Percentiles rank a stretch among this genome's conserved stretches.
These are phyloP conservation scores for Furnarius figulus DNA, from an alignment of 2,113 vertebrate genomes.

Conservation along the genomic window DNA sequence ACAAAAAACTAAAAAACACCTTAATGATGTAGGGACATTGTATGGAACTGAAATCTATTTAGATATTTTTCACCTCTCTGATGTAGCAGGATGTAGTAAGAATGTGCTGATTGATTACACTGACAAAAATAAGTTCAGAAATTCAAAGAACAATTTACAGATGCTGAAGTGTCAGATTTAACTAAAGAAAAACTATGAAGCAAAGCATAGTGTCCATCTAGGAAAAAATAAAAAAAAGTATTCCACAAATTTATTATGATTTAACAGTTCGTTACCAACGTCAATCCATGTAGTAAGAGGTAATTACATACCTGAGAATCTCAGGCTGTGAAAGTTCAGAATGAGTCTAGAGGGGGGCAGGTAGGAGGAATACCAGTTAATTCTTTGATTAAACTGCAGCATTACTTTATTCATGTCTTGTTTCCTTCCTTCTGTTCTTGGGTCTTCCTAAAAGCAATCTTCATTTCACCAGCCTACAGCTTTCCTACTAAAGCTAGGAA, in stretches of 20 bases:
- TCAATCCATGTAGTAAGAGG: not conserved
- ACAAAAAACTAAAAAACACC: rapidly evolving
- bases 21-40: rapidly evolving
- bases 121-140: not conserved
- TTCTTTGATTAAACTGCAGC: not conserved
- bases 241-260: not conserved
- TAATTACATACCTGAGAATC: not conserved
- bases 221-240: not conserved
- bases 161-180: not conserved
- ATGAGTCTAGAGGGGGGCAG: not conserved
- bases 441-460: not conserved
- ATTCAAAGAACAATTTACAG: not conserved
- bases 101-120: not conserved
- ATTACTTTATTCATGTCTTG: not conserved
- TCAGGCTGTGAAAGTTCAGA: not conserved
- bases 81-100: not conserved
- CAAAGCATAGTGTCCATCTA: not conserved
- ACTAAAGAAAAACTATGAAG: not conserved
- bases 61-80: not conserved
- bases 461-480: not conserved
- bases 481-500: not conserved
- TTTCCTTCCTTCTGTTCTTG: not conserved
- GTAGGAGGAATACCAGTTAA: not conserved
- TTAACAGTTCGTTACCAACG: not conserved
- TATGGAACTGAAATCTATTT: not conserved